Evolutionary conservation across 1,140 invertebrate species (phyloP).

Genomic region (Eupeodes corollae): DNA sequence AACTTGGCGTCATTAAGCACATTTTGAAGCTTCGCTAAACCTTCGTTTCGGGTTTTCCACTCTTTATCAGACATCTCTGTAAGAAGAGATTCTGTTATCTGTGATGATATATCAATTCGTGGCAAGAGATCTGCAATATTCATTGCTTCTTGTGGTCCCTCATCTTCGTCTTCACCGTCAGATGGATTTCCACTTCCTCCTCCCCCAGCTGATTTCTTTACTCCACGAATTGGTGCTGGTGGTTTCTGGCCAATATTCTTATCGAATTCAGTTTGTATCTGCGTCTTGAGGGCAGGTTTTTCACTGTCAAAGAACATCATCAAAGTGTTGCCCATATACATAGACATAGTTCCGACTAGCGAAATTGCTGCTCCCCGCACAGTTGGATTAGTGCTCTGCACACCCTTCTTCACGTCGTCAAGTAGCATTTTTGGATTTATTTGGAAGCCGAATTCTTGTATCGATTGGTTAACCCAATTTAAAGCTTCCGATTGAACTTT

Average conservation of each 20-base stretch:
- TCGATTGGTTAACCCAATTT: conserved; percentile 61
- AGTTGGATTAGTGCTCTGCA: conserved; percentile 71
- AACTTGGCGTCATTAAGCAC: conserved; percentile 65
- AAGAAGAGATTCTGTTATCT: conserved; percentile 70
- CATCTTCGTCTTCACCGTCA: conserved; percentile 42
- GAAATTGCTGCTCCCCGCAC: conserved; percentile 64
- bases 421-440: conserved; percentile 65
- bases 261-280: conserved; percentile 79
- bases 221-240: conserved; percentile 57
- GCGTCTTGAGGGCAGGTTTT: conserved; percentile 71
- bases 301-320: conserved; percentile 76
- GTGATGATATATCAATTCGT: conserved; percentile 71
- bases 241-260: conserved; percentile 62
- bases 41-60: conserved; percentile 67
- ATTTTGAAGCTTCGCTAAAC: conserved; percentile 27
- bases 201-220: conserved; percentile 12
- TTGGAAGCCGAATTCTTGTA: conserved; percentile 74
- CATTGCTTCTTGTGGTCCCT: conserved; percentile 27
- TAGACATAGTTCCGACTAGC: conserved; percentile 50
- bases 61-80: conserved; percentile 83
- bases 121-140: conserved; percentile 59
- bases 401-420: conserved; percentile 69
- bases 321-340: conserved; percentile 68
- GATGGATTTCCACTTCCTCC: conserved; percentile 38
- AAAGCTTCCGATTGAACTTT: conserved; percentile 81